phyloP scores from a whole-genome alignment of 2,797 vertebrate species.

The Zenarchopterus dispar region DNA sequence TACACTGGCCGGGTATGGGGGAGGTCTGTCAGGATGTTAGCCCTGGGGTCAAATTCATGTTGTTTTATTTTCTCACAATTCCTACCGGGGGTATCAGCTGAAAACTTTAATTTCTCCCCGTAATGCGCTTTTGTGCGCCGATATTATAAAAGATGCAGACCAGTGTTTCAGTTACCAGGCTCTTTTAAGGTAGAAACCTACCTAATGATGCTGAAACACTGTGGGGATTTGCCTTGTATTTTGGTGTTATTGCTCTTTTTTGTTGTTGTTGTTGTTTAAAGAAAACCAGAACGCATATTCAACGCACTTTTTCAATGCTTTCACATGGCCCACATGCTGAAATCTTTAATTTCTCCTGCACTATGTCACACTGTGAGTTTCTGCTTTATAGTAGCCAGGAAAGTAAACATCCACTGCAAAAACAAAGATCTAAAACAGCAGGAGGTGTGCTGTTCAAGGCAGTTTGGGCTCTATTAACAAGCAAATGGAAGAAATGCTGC shows the following conservation, averaged over 20 bases:
- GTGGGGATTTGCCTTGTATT: conserved; percentile 26
- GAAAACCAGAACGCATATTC: conserved; percentile 3
- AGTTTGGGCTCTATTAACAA: conserved; percentile 73
- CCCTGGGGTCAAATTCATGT: conserved; percentile 82
- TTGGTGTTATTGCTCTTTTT: conserved; percentile 7
- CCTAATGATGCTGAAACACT: conserved; percentile 38
- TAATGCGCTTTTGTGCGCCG: conserved; percentile 64
- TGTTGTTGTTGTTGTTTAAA: conserved; percentile 23
- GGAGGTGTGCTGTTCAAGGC: conserved; percentile 69
- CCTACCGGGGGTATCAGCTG: conserved; percentile 72
- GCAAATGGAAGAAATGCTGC: conserved; percentile 78
- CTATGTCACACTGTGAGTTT: conserved; percentile 57
- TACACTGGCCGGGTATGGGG: conserved; percentile 77
- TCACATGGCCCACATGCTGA: conserved; percentile 32
- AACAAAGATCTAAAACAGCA: conserved; percentile 79
- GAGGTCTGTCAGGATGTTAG: conserved; percentile 81
- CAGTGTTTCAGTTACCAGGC: conserved; percentile 67
- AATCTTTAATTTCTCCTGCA: conserved; percentile 26
- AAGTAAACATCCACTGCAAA: conserved; percentile 69
- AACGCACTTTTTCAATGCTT: conserved; percentile 8
- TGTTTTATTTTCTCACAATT: conserved; percentile 83
- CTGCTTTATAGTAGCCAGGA: conserved; percentile 60
- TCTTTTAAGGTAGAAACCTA: conserved; percentile 43
- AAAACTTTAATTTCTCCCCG: conserved; percentile 72
- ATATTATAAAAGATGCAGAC: conserved; percentile 61